Evolutionary conservation across 1,140 invertebrate genomes (phyloP).

Genomic region (Phthorimaea operculella): DNA sequence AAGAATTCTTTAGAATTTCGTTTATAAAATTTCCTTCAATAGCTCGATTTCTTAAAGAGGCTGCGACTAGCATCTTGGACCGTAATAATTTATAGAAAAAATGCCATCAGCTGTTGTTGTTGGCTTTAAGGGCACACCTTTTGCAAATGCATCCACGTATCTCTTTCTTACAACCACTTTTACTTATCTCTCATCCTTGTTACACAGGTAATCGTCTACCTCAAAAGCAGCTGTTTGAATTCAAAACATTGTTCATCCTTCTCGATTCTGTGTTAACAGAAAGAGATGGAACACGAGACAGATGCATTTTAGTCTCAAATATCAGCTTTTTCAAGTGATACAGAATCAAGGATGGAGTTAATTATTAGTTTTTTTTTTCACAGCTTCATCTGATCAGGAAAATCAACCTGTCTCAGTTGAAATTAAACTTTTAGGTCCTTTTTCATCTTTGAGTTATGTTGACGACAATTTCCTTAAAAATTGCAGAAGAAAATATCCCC

Average conservation of each 20-base stretch:
- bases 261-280: background rate
- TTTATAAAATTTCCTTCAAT: background rate
- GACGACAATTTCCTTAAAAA: too few species aligned
- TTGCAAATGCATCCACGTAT: constrained; percentile 3
- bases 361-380: too few species aligned
- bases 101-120: constrained; percentile 11
- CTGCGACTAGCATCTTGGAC: background rate
- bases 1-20: background rate
- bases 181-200: background rate
- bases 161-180: background rate
- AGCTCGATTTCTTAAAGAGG: background rate
- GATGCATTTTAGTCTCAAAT: background rate
- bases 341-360: too few species aligned
- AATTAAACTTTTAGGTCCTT: too few species aligned
- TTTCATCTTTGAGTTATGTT: too few species aligned
- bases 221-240: background rate
- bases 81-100: constrained; percentile 10
- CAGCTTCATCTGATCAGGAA: too few species aligned
- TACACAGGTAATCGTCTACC: background rate
- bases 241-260: background rate
- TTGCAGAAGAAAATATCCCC: too few species aligned
- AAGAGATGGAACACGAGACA: background rate
- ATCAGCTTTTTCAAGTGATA: too few species aligned
- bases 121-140: constrained; percentile 5
- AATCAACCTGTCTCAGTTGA: too few species aligned